phyloP scores from a whole-genome alignment of 1,140 invertebrate species.

The Chironomus tepperi region DNA sequence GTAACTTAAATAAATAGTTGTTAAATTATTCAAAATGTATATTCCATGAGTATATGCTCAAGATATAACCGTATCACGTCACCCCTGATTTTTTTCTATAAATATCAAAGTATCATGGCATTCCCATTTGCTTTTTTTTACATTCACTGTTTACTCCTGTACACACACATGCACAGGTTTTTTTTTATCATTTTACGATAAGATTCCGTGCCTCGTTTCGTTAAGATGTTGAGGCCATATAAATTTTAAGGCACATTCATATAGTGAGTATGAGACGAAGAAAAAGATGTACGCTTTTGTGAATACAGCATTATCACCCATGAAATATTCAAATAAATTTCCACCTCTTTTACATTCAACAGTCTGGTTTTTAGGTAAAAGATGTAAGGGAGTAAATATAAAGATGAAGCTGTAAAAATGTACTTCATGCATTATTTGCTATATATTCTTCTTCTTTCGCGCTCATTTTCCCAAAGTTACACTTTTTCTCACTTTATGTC shows the following conservation, averaged over 20 bases:
- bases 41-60: not conserved
- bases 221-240: not conserved
- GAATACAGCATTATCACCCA: constrained; percentile 12
- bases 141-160: too few species aligned
- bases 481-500: not conserved
- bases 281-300: not conserved
- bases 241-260: constrained; percentile 13
- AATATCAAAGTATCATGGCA: not conserved
- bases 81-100: not conserved
- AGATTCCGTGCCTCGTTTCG: not conserved
- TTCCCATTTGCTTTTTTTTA: not conserved
- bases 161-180: not conserved
- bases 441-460: not conserved
- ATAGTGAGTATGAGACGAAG: not conserved
- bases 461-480: not conserved
- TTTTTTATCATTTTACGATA: constrained; percentile 14
- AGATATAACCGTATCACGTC: not conserved
- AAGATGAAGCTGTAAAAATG: not conserved
- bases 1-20: constrained; percentile 14
- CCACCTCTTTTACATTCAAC: constrained; percentile 12
- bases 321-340: constrained; percentile 15
- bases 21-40: not conserved
- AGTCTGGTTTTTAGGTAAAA: not conserved
- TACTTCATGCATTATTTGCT: not conserved
- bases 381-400: not conserved